Evolutionary conservation across 1,140 invertebrate species (phyloP).

Genomic region (Drosophila mayri): DNA sequence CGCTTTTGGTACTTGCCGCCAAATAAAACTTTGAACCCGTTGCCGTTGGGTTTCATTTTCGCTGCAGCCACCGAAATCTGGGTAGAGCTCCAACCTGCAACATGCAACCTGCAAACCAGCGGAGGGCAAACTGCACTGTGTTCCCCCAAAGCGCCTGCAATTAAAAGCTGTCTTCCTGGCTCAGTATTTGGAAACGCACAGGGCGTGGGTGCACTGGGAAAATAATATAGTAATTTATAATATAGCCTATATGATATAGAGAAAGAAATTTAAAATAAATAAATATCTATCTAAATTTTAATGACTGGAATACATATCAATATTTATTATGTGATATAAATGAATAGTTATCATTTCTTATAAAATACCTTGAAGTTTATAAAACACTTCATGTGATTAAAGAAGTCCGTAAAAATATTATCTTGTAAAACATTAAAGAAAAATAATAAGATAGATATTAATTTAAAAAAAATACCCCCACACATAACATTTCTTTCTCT

Average conservation of each 20-base stretch:
- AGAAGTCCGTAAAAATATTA: too few relatives aligned
- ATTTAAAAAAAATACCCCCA: too few relatives aligned
- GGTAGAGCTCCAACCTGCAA: slow-evolving; percentile 3
- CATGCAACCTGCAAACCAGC: slow-evolving; percentile 6
- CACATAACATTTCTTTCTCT: slow-evolving; percentile 9
- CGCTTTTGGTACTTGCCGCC: slow-evolving; percentile 30
- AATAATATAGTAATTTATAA: background rate
- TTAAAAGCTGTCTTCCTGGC: slow-evolving; percentile 45
- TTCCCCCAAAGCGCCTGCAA: slow-evolving; percentile 46
- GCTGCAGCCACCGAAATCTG: slow-evolving; percentile 1
- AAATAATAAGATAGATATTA: too few relatives aligned
- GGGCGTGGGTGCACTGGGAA: slow-evolving; percentile 7
- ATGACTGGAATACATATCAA: too few relatives aligned
- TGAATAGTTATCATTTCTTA: too few relatives aligned
- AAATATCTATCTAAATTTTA: background rate
- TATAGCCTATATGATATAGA: background rate
- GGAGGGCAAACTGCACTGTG: slow-evolving; percentile 19
- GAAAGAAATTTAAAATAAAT: background rate
- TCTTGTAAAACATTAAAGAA: too few relatives aligned
- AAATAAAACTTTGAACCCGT: slow-evolving; percentile 46
- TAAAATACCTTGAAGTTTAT: too few relatives aligned
- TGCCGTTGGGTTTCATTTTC: slow-evolving; percentile 12
- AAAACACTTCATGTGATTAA: too few relatives aligned
- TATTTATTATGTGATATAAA: too few relatives aligned
- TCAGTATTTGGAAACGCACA: slow-evolving; percentile 3